Evolutionary conservation across 2,797 vertebrate species (phyloP).

Genomic region (Poecile montanus): DNA sequence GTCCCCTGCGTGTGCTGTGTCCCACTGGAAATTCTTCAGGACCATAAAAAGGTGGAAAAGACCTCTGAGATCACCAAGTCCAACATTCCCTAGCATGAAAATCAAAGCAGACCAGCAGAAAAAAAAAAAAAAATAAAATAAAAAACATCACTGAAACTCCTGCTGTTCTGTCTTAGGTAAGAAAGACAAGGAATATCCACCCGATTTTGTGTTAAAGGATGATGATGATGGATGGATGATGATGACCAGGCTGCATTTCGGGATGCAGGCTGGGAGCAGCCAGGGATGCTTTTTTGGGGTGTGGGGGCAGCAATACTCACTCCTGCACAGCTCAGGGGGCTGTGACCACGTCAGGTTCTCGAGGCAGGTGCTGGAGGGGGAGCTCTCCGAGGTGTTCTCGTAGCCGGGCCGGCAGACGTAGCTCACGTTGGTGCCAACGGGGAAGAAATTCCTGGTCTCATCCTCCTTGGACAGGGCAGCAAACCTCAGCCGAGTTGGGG

Average conservation of each 20-base stretch:
- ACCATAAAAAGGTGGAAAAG: background rate
- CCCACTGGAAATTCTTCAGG: background rate
- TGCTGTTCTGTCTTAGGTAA: no score
- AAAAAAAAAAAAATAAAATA: background rate
- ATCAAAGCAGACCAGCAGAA: background rate
- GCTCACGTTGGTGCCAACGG: background rate
- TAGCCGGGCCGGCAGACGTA: conserved; percentile 58
- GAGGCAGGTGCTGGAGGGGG: background rate
- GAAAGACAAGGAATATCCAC: background rate
- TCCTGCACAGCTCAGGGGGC: conserved; percentile 17
- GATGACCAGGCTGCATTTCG: accelerated
- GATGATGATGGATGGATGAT: accelerated
- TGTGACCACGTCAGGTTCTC: background rate
- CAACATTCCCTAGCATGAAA: background rate
- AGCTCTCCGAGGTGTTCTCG: background rate
- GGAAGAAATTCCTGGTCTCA: background rate
- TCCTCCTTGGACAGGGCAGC: conserved; percentile 3
- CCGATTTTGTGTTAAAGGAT: accelerated
- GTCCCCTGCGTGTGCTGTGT: accelerated
- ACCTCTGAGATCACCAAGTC: accelerated
- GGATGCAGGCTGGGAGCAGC: background rate
- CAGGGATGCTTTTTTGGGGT: accelerated
- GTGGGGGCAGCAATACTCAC: conserved; percentile 52
- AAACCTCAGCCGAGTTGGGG: background rate
- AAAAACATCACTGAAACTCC: background rate